Percentiles rank a stretch among this genome's conserved stretches.
Evolutionary conservation across 2,113 vertebrate species (phyloP).

Genomic region (Myanophis thanlyinensis): DNA sequence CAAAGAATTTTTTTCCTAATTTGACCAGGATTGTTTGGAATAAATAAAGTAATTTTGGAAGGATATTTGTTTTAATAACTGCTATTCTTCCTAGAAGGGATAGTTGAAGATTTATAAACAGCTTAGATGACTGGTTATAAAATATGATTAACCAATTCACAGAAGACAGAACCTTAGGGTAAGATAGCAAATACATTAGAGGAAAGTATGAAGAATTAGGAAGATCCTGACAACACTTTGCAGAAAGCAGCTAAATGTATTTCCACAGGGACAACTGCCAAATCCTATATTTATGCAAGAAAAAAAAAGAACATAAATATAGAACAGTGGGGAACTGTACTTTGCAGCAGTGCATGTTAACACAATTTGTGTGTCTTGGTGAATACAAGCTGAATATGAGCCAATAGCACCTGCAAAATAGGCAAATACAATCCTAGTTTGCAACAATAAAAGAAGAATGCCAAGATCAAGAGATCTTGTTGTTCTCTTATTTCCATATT

Average conservation of each 20-base stretch:
- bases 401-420: background rate
- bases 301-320: background rate
- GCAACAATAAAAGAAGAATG: background rate
- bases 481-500: background rate
- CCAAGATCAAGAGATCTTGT: background rate
- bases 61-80: no score
- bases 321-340: background rate
- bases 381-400: background rate
- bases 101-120: no score
- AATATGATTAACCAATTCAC: background rate
- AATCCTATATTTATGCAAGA: background rate
- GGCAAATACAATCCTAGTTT: background rate
- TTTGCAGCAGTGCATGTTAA: background rate
- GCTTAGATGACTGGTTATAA: background rate
- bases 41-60: no score
- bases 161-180: background rate
- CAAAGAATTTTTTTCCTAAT: no score
- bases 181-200: background rate
- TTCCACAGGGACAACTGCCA: background rate
- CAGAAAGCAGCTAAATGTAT: background rate
- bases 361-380: background rate
- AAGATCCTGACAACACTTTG: background rate
- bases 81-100: no score
- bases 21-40: no score
- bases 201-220: background rate